Evolutionary conservation across 2,888 invertebrate genomes (phyloP).

Genomic region (Lasioglossum oenotherae): DNA sequence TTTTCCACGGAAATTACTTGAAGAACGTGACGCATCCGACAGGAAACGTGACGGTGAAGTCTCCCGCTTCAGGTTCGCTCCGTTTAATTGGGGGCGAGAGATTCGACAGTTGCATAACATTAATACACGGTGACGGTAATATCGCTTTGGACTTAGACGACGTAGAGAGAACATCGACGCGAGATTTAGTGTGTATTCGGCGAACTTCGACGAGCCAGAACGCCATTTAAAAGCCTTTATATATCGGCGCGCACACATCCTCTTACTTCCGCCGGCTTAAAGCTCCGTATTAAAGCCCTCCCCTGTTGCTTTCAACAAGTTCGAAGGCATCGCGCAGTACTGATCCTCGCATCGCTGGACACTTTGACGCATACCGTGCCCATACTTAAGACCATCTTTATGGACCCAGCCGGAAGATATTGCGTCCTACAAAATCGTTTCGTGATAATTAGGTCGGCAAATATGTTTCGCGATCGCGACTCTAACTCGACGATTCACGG

Average conservation of each 20-base stretch:
- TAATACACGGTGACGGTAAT: constrained; percentile 2
- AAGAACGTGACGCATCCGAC: neutral
- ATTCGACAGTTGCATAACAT: neutral
- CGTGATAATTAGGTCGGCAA: neutral
- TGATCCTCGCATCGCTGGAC: constrained; percentile 13
- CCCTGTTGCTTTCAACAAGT: constrained; percentile 22
- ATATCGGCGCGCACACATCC: constrained; percentile 12
- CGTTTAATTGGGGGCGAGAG: neutral
- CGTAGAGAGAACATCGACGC: neutral
- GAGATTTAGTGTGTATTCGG: neutral
- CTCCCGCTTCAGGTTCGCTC: neutral
- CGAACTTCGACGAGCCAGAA: constrained; percentile 15
- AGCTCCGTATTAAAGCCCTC: constrained; percentile 12
- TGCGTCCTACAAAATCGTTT: neutral
- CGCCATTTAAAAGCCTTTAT: constrained; percentile 17
- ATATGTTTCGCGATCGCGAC: neutral
- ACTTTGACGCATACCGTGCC: constrained; percentile 13
- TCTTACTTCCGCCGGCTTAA: constrained; percentile 18
- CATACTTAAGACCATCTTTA: constrained; percentile 12
- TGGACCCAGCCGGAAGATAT: neutral
- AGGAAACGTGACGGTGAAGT: constrained; percentile 5
- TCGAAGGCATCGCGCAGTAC: neutral
- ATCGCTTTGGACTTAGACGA: neutral
- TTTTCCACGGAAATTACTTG: neutral
- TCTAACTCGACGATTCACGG: neutral